phyloP scores from a whole-genome alignment of 1,140 invertebrate species.

The Alviniconcha marisindica region DNA sequence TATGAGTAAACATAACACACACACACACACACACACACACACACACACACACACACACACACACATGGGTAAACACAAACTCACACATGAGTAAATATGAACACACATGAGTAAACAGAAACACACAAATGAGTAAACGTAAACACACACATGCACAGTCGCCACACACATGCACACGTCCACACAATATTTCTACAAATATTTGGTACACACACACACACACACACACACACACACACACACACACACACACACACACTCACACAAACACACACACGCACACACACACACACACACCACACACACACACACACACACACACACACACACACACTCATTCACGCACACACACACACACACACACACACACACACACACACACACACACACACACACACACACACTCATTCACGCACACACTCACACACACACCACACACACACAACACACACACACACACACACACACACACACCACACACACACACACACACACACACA shows the following conservation, averaged over 20 bases:
- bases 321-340: neutral
- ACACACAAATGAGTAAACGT: too few relatives aligned
- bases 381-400: neutral
- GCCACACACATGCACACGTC: neutral
- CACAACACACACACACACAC: constrained; percentile 13
- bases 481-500: neutral
- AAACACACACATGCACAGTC: neutral
- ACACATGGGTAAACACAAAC: too few relatives aligned
- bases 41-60: neutral
- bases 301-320: neutral
- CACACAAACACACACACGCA: neutral
- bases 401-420: neutral
- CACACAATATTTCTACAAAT: too few relatives aligned
- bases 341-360: too few relatives aligned
- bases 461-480: neutral
- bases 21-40: neutral
- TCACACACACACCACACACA: neutral
- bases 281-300: neutral
- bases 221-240: too few relatives aligned
- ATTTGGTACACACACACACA: neutral
- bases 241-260: neutral
- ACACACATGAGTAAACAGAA: too few relatives aligned
- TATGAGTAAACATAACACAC: neutral
- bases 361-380: neutral
- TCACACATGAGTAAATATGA: too few relatives aligned